Evolutionary conservation across 2,113 vertebrate species (phyloP).

Genomic region (Excalfactoria chinensis): DNA sequence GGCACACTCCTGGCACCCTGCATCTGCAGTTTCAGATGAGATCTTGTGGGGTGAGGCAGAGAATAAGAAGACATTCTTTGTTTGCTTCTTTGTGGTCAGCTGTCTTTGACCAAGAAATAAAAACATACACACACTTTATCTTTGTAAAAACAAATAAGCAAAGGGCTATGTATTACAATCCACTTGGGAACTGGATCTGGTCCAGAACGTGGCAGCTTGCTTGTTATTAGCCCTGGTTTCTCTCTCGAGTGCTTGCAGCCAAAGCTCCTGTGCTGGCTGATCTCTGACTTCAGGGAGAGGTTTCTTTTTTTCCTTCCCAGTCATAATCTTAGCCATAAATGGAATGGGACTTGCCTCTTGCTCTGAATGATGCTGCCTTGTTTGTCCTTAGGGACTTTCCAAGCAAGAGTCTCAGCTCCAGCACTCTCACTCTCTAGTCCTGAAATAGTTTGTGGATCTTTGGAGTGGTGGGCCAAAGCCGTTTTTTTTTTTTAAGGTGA

Average conservation of each 20-base stretch:
- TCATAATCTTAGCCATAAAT: slow-evolving; percentile 12
- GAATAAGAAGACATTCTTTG: background rate
- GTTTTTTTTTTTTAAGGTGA: slow-evolving; percentile 26
- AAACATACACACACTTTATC: background rate
- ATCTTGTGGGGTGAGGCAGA: background rate
- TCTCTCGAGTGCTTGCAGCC: background rate
- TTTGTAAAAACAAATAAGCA: slow-evolving; percentile 36
- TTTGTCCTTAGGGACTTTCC: slow-evolving; percentile 4
- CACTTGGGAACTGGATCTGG: background rate
- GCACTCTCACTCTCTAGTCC: background rate
- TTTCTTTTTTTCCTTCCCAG: background rate
- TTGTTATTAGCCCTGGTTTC: background rate
- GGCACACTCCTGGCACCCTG: background rate
- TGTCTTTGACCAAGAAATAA: background rate
- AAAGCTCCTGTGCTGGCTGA: slow-evolving; percentile 52
- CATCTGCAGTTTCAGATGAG: background rate
- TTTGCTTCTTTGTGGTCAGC: background rate
- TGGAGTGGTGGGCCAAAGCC: background rate
- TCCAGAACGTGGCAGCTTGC: slow-evolving; percentile 27
- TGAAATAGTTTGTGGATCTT: slow-evolving; percentile 13
- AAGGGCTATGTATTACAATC: background rate
- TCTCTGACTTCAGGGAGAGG: background rate
- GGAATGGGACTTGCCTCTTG: background rate
- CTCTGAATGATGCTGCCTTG: background rate
- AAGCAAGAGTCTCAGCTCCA: background rate